phyloP scores from a whole-genome alignment of 2,797 vertebrate genomes.

The Acipenser ruthenus region DNA sequence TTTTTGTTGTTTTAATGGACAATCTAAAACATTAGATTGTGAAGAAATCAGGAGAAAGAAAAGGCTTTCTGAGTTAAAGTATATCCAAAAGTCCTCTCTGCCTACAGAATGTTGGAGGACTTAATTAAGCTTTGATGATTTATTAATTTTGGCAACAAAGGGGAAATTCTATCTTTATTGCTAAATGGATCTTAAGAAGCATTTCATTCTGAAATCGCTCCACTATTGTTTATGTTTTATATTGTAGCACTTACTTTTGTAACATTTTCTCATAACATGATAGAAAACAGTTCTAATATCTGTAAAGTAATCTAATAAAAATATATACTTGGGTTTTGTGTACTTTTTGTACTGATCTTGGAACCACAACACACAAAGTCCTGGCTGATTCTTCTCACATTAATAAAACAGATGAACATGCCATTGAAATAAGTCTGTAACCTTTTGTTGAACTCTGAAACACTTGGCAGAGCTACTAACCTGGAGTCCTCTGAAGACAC shows the following conservation, averaged over 20 bases:
- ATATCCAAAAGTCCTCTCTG: slow-evolving; percentile 28
- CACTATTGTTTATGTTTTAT: slow-evolving; percentile 16
- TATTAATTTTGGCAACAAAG: slow-evolving; percentile 50
- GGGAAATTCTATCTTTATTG: slow-evolving; percentile 57
- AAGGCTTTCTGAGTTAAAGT: neutral
- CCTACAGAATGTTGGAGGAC: slow-evolving; percentile 49
- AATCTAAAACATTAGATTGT: no score
- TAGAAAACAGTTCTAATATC: neutral
- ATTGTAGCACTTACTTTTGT: neutral
- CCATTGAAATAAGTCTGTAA: slow-evolving; percentile 4
- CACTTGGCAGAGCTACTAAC: slow-evolving; percentile 46
- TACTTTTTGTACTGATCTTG: slow-evolving; percentile 27
- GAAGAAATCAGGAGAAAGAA: no score
- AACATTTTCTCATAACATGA: neutral
- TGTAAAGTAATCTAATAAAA: slow-evolving; percentile 12
- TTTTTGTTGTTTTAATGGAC: no score
- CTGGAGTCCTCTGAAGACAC: slow-evolving; percentile 87
- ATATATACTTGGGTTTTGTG: slow-evolving; percentile 7
- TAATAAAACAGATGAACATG: slow-evolving; percentile 1
- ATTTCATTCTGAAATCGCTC: slow-evolving; percentile 37
- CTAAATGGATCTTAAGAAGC: slow-evolving; percentile 51
- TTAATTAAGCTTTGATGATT: slow-evolving; percentile 69
- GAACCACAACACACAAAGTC: slow-evolving; percentile 13
- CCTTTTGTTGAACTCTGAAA: slow-evolving; percentile 22
- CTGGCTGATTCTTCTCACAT: slow-evolving; percentile 2